Conservation (phyloP, 2,888 invertebrate species). For the Autographa pulchrina region DNA sequence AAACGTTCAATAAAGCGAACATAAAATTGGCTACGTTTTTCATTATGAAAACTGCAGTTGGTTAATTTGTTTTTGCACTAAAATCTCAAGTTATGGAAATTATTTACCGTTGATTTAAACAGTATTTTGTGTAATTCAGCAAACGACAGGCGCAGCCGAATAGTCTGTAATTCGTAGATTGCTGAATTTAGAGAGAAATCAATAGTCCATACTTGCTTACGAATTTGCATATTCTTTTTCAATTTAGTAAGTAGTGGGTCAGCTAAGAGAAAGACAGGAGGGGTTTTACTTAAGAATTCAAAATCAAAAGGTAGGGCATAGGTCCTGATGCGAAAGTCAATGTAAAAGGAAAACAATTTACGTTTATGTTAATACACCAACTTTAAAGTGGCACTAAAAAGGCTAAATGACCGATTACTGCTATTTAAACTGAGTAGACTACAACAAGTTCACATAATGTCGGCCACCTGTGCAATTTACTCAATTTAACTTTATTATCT, state of each 20-base stretch:
- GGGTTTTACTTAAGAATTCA: background rate
- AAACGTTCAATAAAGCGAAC: conserved; percentile 35
- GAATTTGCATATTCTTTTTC: background rate
- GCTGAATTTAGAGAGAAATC: background rate
- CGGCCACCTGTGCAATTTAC: conserved; percentile 80
- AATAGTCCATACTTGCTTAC: background rate
- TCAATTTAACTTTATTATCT: conserved; percentile 82
- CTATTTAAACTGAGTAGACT: conserved; percentile 64
- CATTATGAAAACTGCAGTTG: conserved; percentile 20
- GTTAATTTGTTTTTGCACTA: conserved; percentile 35
- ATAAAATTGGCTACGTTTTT: conserved; percentile 36
- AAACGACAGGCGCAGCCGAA: background rate
- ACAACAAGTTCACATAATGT: conserved; percentile 65
- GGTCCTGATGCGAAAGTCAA: conserved; percentile 24
- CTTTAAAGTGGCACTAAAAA: conserved; percentile 67
- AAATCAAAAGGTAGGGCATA: background rate
- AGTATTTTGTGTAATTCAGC: conserved; percentile 10
- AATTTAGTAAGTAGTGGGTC: background rate
- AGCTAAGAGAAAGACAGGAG: background rate
- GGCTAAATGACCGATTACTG: conserved; percentile 67
- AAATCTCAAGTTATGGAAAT: conserved; percentile 19
- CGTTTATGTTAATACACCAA: conserved; percentile 52
- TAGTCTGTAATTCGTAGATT: background rate
- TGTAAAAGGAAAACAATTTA: conserved; percentile 33
- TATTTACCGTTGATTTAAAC: conserved; percentile 15